Percentiles rank a stretch among this genome's conserved stretches.
phyloP scores from a whole-genome alignment of 2,797 vertebrate species.

The Cyprinella venusta region DNA sequence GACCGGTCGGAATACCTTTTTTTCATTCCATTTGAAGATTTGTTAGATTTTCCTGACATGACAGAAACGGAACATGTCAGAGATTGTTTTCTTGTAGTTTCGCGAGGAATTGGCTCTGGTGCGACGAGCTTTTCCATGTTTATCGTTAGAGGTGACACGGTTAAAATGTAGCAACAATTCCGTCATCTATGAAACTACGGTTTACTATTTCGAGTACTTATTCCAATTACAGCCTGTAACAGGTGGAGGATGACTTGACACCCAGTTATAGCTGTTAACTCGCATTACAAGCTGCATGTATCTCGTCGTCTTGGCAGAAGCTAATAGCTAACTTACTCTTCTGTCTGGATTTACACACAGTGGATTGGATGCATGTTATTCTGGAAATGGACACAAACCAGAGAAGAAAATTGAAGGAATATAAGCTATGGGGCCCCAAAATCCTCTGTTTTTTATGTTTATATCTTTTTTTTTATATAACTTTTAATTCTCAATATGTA shows the following conservation, averaged over 20 bases:
- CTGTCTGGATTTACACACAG: neutral
- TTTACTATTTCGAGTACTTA: neutral
- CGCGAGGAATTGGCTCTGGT: neutral
- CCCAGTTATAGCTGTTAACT: neutral
- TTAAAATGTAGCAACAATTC: neutral
- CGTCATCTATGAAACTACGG: too few relatives aligned
- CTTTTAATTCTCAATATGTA: neutral
- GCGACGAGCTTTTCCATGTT: neutral
- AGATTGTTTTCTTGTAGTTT: neutral
- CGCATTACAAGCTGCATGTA: neutral
- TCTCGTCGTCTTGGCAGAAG: neutral
- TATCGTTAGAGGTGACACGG: neutral
- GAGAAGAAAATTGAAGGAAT: neutral
- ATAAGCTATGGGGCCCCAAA: too few relatives aligned
- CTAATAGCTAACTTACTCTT: neutral
- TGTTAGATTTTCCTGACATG: neutral
- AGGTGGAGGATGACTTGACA: neutral
- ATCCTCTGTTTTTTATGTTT: neutral
- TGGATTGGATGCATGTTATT: neutral
- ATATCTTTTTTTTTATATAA: too few relatives aligned
- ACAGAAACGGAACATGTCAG: neutral
- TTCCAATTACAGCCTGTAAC: neutral
- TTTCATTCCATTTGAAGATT: neutral
- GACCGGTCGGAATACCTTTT: neutral
- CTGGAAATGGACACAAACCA: neutral